Percentiles rank a stretch among this genome's conserved stretches.
phyloP scores from a whole-genome alignment of 2,797 vertebrate genomes.

The Manis javanica region DNA sequence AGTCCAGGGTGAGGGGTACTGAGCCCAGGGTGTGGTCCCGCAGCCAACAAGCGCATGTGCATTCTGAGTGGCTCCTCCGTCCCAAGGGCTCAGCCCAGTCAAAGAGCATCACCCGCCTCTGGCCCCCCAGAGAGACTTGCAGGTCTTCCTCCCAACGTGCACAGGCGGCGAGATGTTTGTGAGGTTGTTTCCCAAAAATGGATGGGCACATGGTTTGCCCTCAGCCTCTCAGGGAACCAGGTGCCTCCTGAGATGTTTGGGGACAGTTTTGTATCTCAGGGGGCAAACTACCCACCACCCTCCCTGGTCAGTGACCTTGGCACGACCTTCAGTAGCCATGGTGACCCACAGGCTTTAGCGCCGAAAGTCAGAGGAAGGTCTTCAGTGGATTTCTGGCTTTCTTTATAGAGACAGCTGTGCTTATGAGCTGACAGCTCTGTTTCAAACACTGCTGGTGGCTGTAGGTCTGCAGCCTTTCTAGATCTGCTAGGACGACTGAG shows the following conservation, averaged over 20 bases:
- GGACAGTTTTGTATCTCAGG: no score
- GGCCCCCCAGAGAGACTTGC: accelerated
- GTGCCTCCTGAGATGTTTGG: background rate
- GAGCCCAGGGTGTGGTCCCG: accelerated
- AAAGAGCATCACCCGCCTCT: accelerated
- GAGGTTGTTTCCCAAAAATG: no score
- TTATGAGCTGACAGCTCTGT: background rate
- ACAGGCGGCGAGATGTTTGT: accelerated
- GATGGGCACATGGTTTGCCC: background rate
- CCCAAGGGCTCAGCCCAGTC: accelerated
- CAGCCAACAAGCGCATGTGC: accelerated
- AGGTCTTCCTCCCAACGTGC: no score
- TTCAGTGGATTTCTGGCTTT: accelerated
- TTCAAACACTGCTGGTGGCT: background rate
- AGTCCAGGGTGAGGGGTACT: no score
- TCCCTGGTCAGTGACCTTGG: accelerated
- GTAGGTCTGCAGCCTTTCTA: background rate
- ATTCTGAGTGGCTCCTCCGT: accelerated
- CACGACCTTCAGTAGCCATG: accelerated
- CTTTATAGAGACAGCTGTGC: no score
- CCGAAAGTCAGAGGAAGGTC: accelerated
- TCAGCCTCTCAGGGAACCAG: background rate
- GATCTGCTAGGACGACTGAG: no score
- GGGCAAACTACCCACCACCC: accelerated
- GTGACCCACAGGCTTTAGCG: accelerated